Conservation (phyloP, 2,113 vertebrate genomes). For the Melanostigma gelatinosum region DNA sequence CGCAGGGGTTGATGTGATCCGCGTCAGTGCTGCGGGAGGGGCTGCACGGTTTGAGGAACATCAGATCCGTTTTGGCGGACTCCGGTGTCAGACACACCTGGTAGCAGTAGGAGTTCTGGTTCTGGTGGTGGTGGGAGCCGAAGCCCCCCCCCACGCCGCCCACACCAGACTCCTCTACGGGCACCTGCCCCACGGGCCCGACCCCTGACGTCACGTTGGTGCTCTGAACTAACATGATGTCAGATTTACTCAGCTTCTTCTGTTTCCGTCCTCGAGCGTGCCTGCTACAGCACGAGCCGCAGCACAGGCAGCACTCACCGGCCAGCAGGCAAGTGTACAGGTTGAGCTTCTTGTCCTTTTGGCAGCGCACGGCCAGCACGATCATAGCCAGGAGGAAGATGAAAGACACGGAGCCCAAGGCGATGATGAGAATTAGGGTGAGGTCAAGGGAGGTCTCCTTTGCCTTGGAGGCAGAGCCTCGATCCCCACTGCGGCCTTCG, state of each 20-base stretch:
- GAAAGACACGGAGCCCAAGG: slow-evolving; percentile 96
- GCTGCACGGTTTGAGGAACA: slow-evolving; percentile 98
- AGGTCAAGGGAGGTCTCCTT: slow-evolving; percentile 93
- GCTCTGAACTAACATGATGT: slow-evolving; percentile 99
- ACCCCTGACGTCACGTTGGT: slow-evolving; percentile 83
- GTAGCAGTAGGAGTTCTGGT: slow-evolving; percentile 97
- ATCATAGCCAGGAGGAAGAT: slow-evolving; percentile 98
- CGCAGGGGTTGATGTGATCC: slow-evolving; percentile 93
- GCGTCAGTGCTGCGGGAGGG: slow-evolving; percentile 91
- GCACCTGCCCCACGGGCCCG: slow-evolving; percentile 87
- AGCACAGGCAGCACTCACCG: slow-evolving; percentile 92
- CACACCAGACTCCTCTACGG: slow-evolving; percentile 89
- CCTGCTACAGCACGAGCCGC: slow-evolving; percentile 91
- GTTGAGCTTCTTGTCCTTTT: slow-evolving; percentile 98
- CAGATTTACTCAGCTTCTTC: slow-evolving; percentile 98
- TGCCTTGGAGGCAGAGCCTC: slow-evolving; percentile 76
- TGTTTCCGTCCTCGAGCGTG: slow-evolving; percentile 87
- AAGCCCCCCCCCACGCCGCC: slow-evolving; percentile 85
- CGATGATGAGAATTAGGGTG: slow-evolving; percentile 98
- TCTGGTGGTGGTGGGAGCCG: slow-evolving; percentile 92
- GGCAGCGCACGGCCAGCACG: slow-evolving; percentile 95
- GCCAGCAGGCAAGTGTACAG: slow-evolving; percentile 93
- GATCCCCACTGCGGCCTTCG: slow-evolving; percentile 83
- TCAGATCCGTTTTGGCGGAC: slow-evolving; percentile 97
- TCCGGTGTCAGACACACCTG: slow-evolving; percentile 98